Percentiles rank a stretch among this genome's conserved stretches.
phyloP scores from a whole-genome alignment of 2,113 vertebrate genomes.

The Myotis davidii region DNA sequence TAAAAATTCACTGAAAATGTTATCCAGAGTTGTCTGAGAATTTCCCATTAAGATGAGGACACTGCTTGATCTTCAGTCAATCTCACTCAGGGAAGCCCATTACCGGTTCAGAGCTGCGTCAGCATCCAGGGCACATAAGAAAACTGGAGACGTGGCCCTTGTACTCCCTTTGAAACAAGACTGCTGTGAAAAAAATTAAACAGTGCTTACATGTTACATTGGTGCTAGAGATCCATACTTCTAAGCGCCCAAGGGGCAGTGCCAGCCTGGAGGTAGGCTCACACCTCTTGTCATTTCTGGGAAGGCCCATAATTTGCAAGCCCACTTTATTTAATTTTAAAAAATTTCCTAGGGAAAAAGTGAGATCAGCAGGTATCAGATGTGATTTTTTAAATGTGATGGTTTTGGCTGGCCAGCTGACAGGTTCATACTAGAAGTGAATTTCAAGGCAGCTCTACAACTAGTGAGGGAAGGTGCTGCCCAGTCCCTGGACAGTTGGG shows the following conservation, averaged over 20 bases:
- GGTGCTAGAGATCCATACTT: neutral
- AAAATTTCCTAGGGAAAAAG: neutral
- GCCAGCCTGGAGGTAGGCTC: neutral
- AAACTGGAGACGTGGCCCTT: fast-evolving
- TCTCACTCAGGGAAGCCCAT: fast-evolving
- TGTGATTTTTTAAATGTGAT: neutral
- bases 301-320: neutral
- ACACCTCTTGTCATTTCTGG: neutral
- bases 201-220: neutral
- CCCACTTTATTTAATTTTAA: neutral
- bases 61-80: neutral
- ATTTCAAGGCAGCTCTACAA: neutral
- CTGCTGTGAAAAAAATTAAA: neutral
- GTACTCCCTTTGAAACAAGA: neutral
- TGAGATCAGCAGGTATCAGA: neutral
- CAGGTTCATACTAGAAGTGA: neutral
- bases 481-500: neutral
- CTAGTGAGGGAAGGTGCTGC: neutral
- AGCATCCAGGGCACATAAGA: too few relatives aligned
- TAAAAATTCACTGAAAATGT: neutral
- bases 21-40: neutral
- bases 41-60: neutral
- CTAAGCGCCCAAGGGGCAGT: neutral
- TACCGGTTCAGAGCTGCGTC: neutral
- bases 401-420: neutral